These are phyloP conservation scores for Drosophila fulvimacula DNA, from an alignment of 2,888 invertebrate genomes.

Conservation along the genomic window DNA sequence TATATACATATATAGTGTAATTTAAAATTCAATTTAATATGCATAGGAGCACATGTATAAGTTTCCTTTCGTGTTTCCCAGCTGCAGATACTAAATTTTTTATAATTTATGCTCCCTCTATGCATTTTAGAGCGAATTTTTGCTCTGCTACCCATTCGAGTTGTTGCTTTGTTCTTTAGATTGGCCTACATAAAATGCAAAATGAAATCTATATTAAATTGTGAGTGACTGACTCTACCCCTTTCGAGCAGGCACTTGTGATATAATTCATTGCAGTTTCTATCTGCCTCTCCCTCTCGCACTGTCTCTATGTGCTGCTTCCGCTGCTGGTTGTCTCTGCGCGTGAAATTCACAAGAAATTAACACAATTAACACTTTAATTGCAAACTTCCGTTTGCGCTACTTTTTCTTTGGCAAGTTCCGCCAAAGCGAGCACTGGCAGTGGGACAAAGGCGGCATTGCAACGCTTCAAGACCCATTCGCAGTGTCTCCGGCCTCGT, in stretches of 20 bases:
- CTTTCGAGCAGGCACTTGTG: conserved; percentile 14
- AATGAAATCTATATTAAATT: conserved; percentile 3
- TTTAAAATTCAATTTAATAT: no score
- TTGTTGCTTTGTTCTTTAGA: not conserved
- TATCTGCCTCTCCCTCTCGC: not conserved
- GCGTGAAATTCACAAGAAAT: conserved; percentile 72
- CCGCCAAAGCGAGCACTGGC: conserved; percentile 40
- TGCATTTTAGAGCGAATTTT: not conserved
- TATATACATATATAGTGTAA: no score
- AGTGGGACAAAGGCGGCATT: conserved; percentile 39
- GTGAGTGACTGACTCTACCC: not conserved
- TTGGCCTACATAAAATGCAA: conserved; percentile 1
- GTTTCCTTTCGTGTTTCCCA: not conserved
- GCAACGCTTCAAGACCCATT: conserved; percentile 41
- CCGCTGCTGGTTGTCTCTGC: conserved; percentile 30
- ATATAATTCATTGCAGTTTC: conserved; percentile 13
- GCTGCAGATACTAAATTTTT: not conserved
- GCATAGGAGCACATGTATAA: no score
- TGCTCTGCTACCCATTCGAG: not conserved
- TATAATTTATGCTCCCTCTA: not conserved
- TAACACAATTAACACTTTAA: conserved; percentile 80
- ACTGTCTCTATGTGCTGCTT: not conserved
- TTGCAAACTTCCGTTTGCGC: conserved; percentile 76
- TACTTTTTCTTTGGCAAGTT: conserved; percentile 66
- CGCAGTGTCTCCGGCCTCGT: conserved; percentile 30